Evolutionary conservation across 2,797 vertebrate genomes (phyloP), one percentile per base, ranked within the genome.

Genomic region (Oreochromis grahami): DNA sequence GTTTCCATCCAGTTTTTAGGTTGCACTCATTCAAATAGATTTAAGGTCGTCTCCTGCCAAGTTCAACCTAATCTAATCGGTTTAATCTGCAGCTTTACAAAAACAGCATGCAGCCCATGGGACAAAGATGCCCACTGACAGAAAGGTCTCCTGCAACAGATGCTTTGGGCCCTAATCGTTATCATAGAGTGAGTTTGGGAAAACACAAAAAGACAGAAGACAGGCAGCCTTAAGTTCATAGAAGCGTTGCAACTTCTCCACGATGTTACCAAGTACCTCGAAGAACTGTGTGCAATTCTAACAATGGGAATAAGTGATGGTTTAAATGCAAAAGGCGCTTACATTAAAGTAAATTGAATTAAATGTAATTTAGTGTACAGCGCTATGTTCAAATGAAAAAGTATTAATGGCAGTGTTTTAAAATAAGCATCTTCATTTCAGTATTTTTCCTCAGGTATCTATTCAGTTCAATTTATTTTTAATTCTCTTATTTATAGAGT

Each of bases 151-250:
- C 19, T n/a, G 58, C 17, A 38, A 36, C 32, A 63, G 63, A 43
- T 0, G 15, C 15, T 32, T 15, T 32, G 43, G 26, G 32, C 15
- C 0, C 24, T 29, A 0, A 29, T 45, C 5, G 14, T 26, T 3
- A 72, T 48, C 65, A 2, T 7, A 72, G 41, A 1, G 1, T 6
- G n/a, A 43, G 36, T 43, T 43, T 68, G 38, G 13, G 63, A 68
- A 43, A 12, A 12, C 9, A 12, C 41, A 72, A 29, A 2, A 12
- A 0, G 63, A 68, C 5, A 8, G 7, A 68, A 68, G 63, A 41
- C n/a, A 1, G 7, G 63, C n/a, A 24, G 10, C 9, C n/a, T 53
- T 21, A 24, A 52, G 26, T 29, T 29, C 1, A 3, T 10, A 70
- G 36, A 68, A 2, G 14, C 3, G 26, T 48, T 45, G 41, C 24